These are phyloP conservation scores for Trigoniulus corallinus DNA, from an alignment of 1,140 invertebrate species.

Conservation along the genomic window DNA sequence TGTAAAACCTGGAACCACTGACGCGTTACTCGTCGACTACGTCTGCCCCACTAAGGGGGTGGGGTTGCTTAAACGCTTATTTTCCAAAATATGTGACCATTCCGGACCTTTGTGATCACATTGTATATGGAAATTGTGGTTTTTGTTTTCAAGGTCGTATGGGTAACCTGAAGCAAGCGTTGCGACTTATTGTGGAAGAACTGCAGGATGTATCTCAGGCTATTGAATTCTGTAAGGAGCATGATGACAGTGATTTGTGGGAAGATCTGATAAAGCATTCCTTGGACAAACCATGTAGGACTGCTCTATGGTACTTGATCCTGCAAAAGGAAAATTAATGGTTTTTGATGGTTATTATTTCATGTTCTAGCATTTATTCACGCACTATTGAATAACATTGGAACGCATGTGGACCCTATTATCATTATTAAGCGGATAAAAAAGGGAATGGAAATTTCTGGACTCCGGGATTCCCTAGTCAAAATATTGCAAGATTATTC, in stretches of 20 bases:
- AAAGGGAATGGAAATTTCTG: conserved; percentile 64
- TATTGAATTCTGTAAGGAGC: conserved; percentile 92
- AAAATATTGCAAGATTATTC: conserved; percentile 94
- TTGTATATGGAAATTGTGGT: conserved; percentile 3
- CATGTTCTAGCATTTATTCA: conserved; percentile 44
- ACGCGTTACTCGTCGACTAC: no score
- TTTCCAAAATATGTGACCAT: no score
- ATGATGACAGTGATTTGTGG: conserved; percentile 89
- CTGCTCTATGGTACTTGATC: background rate
- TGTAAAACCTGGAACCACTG: no score
- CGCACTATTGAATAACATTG: conserved; percentile 57
- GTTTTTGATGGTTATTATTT: conserved; percentile 1
- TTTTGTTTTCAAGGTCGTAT: conserved; percentile 44
- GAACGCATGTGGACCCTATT: conserved; percentile 79
- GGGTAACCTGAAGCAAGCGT: conserved; percentile 78
- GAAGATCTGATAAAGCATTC: conserved; percentile 80
- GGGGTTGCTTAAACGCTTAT: no score
- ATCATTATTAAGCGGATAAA: conserved; percentile 71
- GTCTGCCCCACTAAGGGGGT: no score
- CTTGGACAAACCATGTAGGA: conserved; percentile 61
- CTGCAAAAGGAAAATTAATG: no score
- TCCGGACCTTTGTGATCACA: no score
- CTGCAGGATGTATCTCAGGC: conserved; percentile 79
- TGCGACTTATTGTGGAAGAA: conserved; percentile 73
- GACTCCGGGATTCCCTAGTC: conserved; percentile 72